Base-by-base conservation (phyloP, 2,888 invertebrate species). In the Pteria penguin region DNA sequence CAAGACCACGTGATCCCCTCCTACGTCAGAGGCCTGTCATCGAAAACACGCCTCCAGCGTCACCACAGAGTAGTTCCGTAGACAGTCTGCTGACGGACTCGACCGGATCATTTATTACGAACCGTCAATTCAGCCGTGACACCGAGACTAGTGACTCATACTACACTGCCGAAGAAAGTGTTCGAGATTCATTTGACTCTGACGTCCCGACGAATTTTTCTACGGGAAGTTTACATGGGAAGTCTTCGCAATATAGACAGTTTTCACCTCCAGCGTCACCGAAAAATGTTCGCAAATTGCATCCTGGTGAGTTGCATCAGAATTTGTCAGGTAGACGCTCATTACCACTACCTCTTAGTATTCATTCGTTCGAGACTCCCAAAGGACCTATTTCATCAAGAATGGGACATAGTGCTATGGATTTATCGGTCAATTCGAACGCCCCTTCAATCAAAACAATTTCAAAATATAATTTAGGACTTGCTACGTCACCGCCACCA, bases 31-130 rank as follows among this genome's bases (percentile, higher is more conserved):
- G 68, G 60, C 75, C 81, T 2, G 84, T 86, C 14, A 79, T 82
- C 69, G 86, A 86, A 65, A 85, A 83, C 79, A 86, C 85, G 52
- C 84, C 86, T 32, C 87, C 87, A 18, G 81, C 82, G 61, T 88
- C 87, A 24, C 87, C 87, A 11, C 83, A 86, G 67, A 87, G 82
- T 45, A 87, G 86, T 76, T 87, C 87, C 26, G 65, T 84, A 24
- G 88, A 89, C 75, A 88, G 88, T 80, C 82, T 84, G 63, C 73
- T 86, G 24, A 86, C 87, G 2, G 86, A 87, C 70, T 88, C 88
- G 0, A 84, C 84, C 2, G 82, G 82, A 14, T 84, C 86, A 2
- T 84, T 75, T 61, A 45, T 45, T 45, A 61, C 83, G 27, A 80
- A 80, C 32, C 60, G 83, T 52, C 83, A 84, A 67, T 79, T 74